phyloP scores from a whole-genome alignment of 2,888 invertebrate species.

The Rhamphomyia laevipes region DNA sequence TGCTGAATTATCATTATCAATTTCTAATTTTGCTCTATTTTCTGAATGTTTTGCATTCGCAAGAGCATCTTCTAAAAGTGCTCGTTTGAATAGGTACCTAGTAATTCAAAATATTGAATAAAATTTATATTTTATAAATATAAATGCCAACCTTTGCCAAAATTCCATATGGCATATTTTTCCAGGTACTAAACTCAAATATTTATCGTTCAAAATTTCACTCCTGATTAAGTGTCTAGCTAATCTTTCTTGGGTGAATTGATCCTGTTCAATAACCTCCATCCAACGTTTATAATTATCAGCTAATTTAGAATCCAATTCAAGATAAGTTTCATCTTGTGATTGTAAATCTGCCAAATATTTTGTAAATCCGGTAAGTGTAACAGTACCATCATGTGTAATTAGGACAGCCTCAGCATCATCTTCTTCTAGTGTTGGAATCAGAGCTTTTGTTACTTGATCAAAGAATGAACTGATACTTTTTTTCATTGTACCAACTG shows the following conservation, averaged over 20 bases:
- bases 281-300: conserved; percentile 49
- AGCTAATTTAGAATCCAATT: conserved; percentile 42
- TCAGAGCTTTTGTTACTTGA: conserved; percentile 57
- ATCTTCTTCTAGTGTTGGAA: conserved; percentile 55
- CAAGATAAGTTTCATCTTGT: conserved; percentile 60
- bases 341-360: conserved; percentile 58
- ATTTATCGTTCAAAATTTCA: conserved; percentile 35
- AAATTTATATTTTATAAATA: background rate
- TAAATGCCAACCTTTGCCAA: conserved; percentile 54
- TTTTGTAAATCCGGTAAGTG: conserved; percentile 49
- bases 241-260: conserved; percentile 46
- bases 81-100: conserved; percentile 68
- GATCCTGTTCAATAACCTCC: conserved; percentile 41
- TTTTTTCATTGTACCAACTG: conserved; percentile 57
- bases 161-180: conserved; percentile 61
- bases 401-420: conserved; percentile 57
- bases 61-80: conserved; percentile 61
- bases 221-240: conserved; percentile 49
- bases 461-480: conserved; percentile 59
- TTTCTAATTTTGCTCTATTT: conserved; percentile 34
- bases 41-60: conserved; percentile 50
- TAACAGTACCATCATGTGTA: conserved; percentile 54
- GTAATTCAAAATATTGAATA: conserved; percentile 4
- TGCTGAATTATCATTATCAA: conserved; percentile 10
- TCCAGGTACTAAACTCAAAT: conserved; percentile 50